These are phyloP conservation scores for Caenorhabditis angaria DNA, from an alignment of 2,888 invertebrate genomes.

Conservation along the genomic window DNA sequence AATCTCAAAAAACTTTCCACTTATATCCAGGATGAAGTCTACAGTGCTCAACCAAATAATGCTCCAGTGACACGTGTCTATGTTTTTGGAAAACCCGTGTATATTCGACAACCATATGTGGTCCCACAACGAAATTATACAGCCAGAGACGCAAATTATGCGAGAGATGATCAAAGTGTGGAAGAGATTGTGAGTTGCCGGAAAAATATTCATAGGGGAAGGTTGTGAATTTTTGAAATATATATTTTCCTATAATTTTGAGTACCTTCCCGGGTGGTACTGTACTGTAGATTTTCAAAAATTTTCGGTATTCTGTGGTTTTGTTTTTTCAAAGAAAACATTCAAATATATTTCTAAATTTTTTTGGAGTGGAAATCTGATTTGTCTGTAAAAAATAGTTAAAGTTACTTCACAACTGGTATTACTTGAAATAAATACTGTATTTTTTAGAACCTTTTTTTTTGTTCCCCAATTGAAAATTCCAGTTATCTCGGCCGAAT, in stretches of 20 bases:
- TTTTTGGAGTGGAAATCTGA: too few species aligned
- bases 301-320: too few species aligned
- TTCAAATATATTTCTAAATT: too few species aligned
- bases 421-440: too few species aligned
- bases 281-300: too few species aligned
- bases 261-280: too few species aligned
- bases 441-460: background rate
- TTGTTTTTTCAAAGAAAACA: too few species aligned
- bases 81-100: constrained; percentile 54
- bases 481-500: constrained; percentile 11
- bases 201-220: too few species aligned
- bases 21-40: constrained; percentile 17
- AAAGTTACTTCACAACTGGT: too few species aligned
- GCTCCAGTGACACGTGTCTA: constrained; percentile 53
- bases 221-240: too few species aligned
- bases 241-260: too few species aligned
- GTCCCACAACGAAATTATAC: constrained; percentile 41
- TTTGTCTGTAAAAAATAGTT: too few species aligned
- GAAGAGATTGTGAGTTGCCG: background rate
- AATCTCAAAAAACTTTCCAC: background rate
- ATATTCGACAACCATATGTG: constrained; percentile 53
- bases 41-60: constrained; percentile 54
- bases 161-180: background rate
- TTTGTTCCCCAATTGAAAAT: constrained; percentile 6
- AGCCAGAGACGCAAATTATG: background rate